Percentiles rank a stretch among this genome's conserved stretches.
These are phyloP conservation scores for Nomada fucata DNA, from an alignment of 2,888 invertebrate genomes.

Conservation along the genomic window DNA sequence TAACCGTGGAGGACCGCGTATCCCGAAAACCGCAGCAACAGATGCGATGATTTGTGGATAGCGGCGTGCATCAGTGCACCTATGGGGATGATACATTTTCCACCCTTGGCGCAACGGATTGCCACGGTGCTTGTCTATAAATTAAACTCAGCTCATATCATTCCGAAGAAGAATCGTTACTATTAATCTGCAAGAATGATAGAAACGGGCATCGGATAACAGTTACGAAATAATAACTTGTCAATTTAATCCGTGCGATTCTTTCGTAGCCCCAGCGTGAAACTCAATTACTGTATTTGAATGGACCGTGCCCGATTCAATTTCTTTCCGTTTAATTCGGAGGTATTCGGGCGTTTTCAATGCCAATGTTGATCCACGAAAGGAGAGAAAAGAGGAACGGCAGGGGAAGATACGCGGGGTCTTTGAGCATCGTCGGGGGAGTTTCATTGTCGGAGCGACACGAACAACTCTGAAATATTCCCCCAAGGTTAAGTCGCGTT, in stretches of 20 bases:
- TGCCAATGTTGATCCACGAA: not conserved
- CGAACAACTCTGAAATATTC: not conserved
- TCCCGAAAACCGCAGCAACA: slow-evolving; percentile 78
- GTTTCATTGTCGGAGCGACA: slow-evolving; percentile 20
- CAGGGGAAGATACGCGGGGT: not conserved
- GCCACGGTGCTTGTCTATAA: slow-evolving; percentile 24
- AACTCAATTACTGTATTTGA: not conserved
- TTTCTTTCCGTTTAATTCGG: not conserved
- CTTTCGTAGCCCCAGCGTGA: no score
- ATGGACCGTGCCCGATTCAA: not conserved
- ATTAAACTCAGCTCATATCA: slow-evolving; percentile 7
- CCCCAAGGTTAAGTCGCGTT: slow-evolving; percentile 29
- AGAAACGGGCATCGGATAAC: no score
- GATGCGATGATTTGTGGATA: slow-evolving; percentile 80
- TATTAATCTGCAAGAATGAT: no score
- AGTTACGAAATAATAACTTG: no score
- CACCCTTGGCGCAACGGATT: slow-evolving; percentile 36
- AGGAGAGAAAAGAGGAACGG: not conserved
- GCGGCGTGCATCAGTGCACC: slow-evolving; percentile 62
- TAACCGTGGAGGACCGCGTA: slow-evolving; percentile 47
- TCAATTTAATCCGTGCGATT: no score
- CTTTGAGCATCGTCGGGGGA: slow-evolving; percentile 6
- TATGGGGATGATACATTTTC: slow-evolving; percentile 64
- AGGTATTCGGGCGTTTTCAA: not conserved
- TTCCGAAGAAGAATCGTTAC: not conserved